Evolutionary conservation across 2,888 invertebrate species (phyloP).

Genomic region (Hypomecis punctinalis): DNA sequence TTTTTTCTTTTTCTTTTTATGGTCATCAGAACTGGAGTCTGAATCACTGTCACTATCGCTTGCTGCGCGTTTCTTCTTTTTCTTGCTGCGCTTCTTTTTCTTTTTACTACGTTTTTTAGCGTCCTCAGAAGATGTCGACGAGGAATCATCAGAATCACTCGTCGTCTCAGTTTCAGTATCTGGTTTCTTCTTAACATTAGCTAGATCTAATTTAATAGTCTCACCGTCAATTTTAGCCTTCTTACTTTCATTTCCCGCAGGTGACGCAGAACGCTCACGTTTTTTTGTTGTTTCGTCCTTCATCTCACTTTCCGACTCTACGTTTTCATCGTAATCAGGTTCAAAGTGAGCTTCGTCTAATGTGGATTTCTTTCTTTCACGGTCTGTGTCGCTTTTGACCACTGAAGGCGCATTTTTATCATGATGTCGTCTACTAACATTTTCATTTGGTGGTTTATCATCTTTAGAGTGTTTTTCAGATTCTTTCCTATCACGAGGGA

Average conservation of each 20-base stretch:
- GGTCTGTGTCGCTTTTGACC: slow-evolving; percentile 53
- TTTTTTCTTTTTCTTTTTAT: slow-evolving; percentile 88
- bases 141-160: slow-evolving; percentile 79
- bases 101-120: slow-evolving; percentile 86
- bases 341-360: slow-evolving; percentile 90
- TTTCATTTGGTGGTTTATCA: slow-evolving; percentile 53
- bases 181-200: slow-evolving; percentile 79
- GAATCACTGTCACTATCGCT: slow-evolving; percentile 88
- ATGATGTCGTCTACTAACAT: slow-evolving; percentile 47
- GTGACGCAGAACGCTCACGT: slow-evolving; percentile 69
- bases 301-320: slow-evolving; percentile 86
- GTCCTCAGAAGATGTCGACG: slow-evolving; percentile 80
- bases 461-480: slow-evolving; percentile 60
- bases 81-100: slow-evolving; percentile 87
- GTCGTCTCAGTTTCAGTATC: slow-evolving; percentile 77
- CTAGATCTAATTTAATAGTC: slow-evolving; percentile 79
- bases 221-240: slow-evolving; percentile 69
- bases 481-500: slow-evolving; percentile 60
- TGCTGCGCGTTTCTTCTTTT: slow-evolving; percentile 85
- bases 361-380: slow-evolving; percentile 87
- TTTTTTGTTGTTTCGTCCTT: slow-evolving; percentile 82
- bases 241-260: slow-evolving; percentile 61
- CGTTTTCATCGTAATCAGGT: slow-evolving; percentile 89
- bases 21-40: slow-evolving; percentile 88
- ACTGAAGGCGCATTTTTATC: slow-evolving; percentile 55